Evolutionary conservation across 2,888 invertebrate species (phyloP).

Genomic region (Drosophila nr. perissopoda): DNA sequence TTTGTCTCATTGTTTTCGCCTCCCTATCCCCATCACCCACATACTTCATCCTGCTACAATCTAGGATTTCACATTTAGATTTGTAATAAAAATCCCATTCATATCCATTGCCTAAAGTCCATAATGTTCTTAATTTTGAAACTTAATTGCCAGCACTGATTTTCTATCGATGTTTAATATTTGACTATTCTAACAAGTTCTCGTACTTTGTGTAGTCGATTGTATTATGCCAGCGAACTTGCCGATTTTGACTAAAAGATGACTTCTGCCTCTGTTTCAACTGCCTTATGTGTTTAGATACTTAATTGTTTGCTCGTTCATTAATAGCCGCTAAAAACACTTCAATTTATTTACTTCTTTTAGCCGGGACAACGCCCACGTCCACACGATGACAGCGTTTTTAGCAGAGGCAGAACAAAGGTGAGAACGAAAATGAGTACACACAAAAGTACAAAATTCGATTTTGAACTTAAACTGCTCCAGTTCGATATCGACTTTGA

Average conservation of each 20-base stretch:
- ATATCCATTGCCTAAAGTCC: not conserved
- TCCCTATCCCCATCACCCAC: not conserved
- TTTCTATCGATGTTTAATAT: constrained; percentile 5
- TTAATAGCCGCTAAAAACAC: constrained; percentile 10
- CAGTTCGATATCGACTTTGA: not conserved
- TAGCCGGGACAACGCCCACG: constrained; percentile 84
- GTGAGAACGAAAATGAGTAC: constrained; percentile 52
- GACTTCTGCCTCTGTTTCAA: constrained; percentile 8
- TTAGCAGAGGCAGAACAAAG: constrained; percentile 84
- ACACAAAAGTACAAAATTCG: not conserved
- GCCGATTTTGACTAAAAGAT: constrained; percentile 4
- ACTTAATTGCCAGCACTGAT: not conserved
- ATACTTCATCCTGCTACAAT: not conserved
- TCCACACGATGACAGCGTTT: constrained; percentile 83
- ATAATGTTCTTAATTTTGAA: not conserved
- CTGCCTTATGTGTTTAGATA: constrained; percentile 29
- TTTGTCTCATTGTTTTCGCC: constrained; percentile 36
- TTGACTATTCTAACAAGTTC: constrained; percentile 5
- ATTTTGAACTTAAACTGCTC: not conserved
- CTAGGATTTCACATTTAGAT: not conserved
- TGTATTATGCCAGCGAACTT: not conserved
- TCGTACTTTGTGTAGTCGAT: not conserved
- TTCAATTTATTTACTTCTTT: constrained; percentile 33
- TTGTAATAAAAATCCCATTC: not conserved
- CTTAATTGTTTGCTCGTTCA: constrained; percentile 4